phyloP scores from a whole-genome alignment of 2,797 vertebrate species.

The Remorina albescens region DNA sequence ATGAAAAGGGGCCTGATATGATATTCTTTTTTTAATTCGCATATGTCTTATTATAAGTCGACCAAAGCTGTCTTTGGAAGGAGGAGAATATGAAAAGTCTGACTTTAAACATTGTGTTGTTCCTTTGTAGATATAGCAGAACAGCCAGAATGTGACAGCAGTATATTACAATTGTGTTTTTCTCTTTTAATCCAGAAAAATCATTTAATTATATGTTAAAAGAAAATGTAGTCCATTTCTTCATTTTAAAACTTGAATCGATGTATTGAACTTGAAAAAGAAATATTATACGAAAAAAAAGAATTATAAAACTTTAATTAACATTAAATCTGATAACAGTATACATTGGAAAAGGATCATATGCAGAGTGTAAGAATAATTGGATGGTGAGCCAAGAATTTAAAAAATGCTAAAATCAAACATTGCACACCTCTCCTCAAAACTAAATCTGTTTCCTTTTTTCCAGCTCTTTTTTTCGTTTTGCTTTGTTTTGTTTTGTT shows the following conservation, averaged over 20 bases:
- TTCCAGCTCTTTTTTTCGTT: constrained; percentile 32
- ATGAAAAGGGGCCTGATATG: constrained; percentile 22
- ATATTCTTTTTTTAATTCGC: constrained; percentile 17
- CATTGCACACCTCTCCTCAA: not conserved
- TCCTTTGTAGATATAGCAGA: constrained; percentile 69
- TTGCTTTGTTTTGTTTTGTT: no score
- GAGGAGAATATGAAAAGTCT: constrained; percentile 16
- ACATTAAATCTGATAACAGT: constrained; percentile 30
- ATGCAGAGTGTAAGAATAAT: constrained; percentile 15
- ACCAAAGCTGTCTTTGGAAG: constrained; percentile 16
- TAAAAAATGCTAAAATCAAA: constrained; percentile 2
- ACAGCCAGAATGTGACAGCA: constrained; percentile 36
- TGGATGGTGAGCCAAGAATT: constrained; percentile 4
- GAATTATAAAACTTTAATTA: constrained; percentile 43
- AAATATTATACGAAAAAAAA: constrained; percentile 10
- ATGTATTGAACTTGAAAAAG: constrained; percentile 52
- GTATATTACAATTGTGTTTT: constrained; percentile 37
- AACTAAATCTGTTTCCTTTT: constrained; percentile 5
- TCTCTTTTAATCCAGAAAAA: constrained; percentile 47
- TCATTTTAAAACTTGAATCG: constrained; percentile 42
- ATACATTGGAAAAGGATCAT: constrained; percentile 44
- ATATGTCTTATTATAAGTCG: constrained; percentile 20
- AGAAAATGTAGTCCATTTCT: constrained; percentile 35
- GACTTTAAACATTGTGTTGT: constrained; percentile 46
- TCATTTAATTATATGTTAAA: constrained; percentile 62